Conservation (phyloP, 1,140 invertebrate species). For the Micrasema minimum region DNA sequence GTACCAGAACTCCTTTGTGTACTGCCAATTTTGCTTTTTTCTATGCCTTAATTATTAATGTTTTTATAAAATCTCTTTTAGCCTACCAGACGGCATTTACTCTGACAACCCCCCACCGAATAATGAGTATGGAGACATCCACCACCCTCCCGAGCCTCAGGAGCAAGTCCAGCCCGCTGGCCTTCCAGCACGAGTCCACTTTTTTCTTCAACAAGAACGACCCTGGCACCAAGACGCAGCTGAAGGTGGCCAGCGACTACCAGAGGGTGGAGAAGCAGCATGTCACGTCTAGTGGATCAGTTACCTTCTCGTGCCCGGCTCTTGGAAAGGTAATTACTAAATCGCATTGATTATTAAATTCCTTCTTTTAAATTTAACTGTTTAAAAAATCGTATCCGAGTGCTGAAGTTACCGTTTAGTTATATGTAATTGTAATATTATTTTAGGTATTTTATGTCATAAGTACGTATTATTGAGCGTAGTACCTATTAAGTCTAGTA, state of each 20-base stretch:
- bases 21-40: too few relatives aligned
- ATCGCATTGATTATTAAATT: neutral
- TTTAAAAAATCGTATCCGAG: too few relatives aligned
- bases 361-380: too few relatives aligned
- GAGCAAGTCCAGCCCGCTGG: constrained; percentile 55
- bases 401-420: too few relatives aligned
- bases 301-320: constrained; percentile 73
- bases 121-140: constrained; percentile 69
- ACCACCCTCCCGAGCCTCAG: constrained; percentile 61
- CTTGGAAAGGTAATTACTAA: constrained; percentile 72
- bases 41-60: too few relatives aligned
- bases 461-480: too few relatives aligned
- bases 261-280: constrained; percentile 62
- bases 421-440: too few relatives aligned
- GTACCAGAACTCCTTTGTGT: too few relatives aligned
- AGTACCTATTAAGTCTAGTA: too few relatives aligned
- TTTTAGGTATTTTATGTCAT: too few relatives aligned
- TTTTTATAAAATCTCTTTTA: too few relatives aligned
- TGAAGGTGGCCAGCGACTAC: constrained; percentile 64
- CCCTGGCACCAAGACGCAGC: constrained; percentile 72
- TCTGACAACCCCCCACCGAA: constrained; percentile 72
- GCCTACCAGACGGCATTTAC: constrained; percentile 65
- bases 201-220: constrained; percentile 78
- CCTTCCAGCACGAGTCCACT: constrained; percentile 62
- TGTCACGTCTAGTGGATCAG: constrained; percentile 66